Evolutionary conservation across 2,888 invertebrate species (phyloP), one percentile per base, ranked within the genome.

Genomic region (Dynastes grantii): DNA sequence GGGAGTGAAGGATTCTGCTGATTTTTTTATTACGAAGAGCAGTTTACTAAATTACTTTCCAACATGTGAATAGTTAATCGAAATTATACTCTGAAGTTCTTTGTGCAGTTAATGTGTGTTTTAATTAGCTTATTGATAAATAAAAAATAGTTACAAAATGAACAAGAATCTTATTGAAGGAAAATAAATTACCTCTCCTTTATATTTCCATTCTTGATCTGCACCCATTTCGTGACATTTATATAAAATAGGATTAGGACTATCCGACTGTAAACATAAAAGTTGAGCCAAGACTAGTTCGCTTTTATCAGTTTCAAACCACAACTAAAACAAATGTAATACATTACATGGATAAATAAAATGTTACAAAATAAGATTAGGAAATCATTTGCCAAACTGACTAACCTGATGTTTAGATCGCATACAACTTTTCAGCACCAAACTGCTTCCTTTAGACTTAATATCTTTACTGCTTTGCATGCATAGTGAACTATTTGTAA

Each of bases 191-290:
- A 96, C 96, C 84, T 92, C 89, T 80, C 92, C 93, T 81, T 94
- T 94, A 86, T 96, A 95, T 76, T 93, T 94, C 98, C 98, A 99
- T 85, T 97, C 96, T 89, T 98, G 98, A 82, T 95, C 93, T 0
- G 96, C 96, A 11, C 96, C 95, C 90, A 96, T 94, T 87, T 96
- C 97, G 85, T 98, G 98, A 85, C 98, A 98, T 88, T 98, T 98
- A 83, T 95, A 93, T 9, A 98, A 90, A 77, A 93, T 90, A 0
- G 97, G 96, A 51, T 85, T 85, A 1, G 87, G 85, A 80, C 92
- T 91, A 0, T 91, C 90, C 0, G 95, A 94, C 89, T 98, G 97
- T 83, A 99, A 88, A 85, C 98, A 98, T 11, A 98, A 89, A 49
- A 95, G 90, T 81, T 96, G 94, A 0, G 95, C 95, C 76, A 98